Evolutionary conservation across 2,888 invertebrate species (phyloP).

Genomic region (Epistrophella euchroma): DNA sequence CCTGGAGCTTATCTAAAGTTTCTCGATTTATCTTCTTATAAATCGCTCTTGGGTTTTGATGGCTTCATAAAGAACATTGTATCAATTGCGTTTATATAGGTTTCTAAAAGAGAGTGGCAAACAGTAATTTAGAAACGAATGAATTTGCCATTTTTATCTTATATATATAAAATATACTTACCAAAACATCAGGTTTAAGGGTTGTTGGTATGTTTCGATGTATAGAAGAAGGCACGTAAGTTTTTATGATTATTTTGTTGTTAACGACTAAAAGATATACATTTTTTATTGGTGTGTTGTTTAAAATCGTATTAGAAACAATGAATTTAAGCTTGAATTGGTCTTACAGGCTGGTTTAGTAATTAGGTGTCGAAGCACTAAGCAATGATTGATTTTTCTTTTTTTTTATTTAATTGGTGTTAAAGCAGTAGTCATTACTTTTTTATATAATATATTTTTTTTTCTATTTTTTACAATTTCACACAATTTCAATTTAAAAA

Average conservation of each 20-base stretch:
- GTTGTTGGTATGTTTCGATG: neutral
- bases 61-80: conserved; percentile 49
- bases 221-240: neutral
- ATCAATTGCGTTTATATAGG: conserved; percentile 55
- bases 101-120: conserved; percentile 34
- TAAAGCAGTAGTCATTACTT: no score
- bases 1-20: conserved; percentile 43
- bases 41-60: conserved; percentile 45
- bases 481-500: neutral
- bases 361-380: neutral
- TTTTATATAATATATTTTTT: neutral
- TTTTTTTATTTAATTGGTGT: neutral
- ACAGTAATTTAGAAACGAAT: conserved; percentile 35
- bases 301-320: conserved; percentile 35
- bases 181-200: conserved; percentile 2
- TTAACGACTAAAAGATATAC: conserved; percentile 40
- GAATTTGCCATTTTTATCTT: conserved; percentile 40
- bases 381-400: neutral
- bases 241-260: conserved; percentile 56
- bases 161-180: neutral
- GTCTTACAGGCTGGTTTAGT: conserved; percentile 1
- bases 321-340: conserved; percentile 3
- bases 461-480: neutral
- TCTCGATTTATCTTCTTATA: conserved; percentile 61
- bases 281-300: conserved; percentile 1